A percentile compares a stretch with the other conserved stretches of the same genome.
These are phyloP conservation scores for Melanogrammus aeglefinus DNA, from an alignment of 2,797 vertebrate species.

Conservation along the genomic window DNA sequence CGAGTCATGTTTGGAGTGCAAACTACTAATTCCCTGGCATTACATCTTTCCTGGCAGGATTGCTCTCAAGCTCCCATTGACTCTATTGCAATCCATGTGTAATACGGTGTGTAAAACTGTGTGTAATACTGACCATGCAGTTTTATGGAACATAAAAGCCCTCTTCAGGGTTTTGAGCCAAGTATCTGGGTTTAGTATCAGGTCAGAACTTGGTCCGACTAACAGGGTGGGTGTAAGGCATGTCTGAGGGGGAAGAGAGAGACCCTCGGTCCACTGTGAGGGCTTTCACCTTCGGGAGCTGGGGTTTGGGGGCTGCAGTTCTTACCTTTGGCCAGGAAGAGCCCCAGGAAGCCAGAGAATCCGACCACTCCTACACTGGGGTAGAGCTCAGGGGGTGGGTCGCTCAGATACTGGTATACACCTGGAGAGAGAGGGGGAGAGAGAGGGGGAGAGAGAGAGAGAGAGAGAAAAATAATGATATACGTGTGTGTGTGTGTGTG, in stretches of 20 bases:
- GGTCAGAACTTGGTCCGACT: too few relatives aligned
- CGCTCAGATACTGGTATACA: conserved; percentile 77
- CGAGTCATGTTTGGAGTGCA: neutral
- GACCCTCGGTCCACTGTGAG: neutral
- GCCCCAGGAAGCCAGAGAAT: conserved; percentile 87
- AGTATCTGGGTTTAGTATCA: too few relatives aligned
- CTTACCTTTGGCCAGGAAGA: conserved; percentile 86
- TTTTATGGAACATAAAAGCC: too few relatives aligned
- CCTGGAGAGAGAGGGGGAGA: conserved; percentile 68
- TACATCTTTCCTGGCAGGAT: too few relatives aligned
- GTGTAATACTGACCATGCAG: too few relatives aligned
- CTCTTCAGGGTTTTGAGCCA: too few relatives aligned
- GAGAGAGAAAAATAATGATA: neutral
- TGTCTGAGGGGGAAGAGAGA: neutral
- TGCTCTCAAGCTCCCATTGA: too few relatives aligned
- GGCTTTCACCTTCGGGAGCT: neutral
- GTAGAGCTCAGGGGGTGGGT: conserved; percentile 86
- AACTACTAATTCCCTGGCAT: neutral
- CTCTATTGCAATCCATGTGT: too few relatives aligned
- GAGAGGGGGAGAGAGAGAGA: too few relatives aligned
- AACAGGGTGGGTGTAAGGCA: neutral
- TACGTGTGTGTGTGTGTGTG: too few relatives aligned
- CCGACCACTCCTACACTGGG: conserved; percentile 84
- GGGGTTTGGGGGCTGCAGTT: neutral
- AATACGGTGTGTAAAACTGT: too few relatives aligned